These are phyloP conservation scores for Sinhomidia bicolor DNA, from an alignment of 2,888 invertebrate genomes.

Conservation along the genomic window DNA sequence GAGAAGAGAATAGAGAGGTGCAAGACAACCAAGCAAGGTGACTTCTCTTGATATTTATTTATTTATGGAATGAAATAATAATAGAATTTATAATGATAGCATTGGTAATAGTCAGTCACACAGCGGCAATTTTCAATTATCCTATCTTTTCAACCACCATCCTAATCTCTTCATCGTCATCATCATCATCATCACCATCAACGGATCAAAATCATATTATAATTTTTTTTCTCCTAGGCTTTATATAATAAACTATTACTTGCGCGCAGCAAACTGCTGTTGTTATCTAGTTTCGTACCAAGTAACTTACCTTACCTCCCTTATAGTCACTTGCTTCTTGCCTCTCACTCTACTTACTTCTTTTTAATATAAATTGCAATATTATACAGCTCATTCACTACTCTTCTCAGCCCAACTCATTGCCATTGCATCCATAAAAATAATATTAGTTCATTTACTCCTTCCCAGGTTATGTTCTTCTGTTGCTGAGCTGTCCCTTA, in stretches of 20 bases:
- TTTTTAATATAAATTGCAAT: constrained; percentile 35
- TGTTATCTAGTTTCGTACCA: background rate
- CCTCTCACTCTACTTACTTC: constrained; percentile 23
- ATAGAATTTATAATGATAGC: background rate
- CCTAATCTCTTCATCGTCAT: background rate
- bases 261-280: no score
- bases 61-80: constrained; percentile 27
- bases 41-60: constrained; percentile 23
- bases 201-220: constrained; percentile 3
- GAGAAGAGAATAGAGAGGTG: background rate
- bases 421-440: constrained; percentile 61
- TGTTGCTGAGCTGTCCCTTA: background rate
- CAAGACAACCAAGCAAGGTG: constrained; percentile 17
- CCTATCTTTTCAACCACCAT: background rate
- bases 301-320: constrained; percentile 9
- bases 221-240: background rate
- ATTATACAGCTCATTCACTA: constrained; percentile 8
- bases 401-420: constrained; percentile 16
- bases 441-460: constrained; percentile 69
- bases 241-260: background rate
- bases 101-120: background rate
- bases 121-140: constrained; percentile 23
- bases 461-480: background rate
- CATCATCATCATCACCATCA: constrained; percentile 24
- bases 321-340: background rate